These are phyloP conservation scores for Plecotus auritus DNA, from an alignment of 2,113 vertebrate species.

Conservation along the genomic window DNA sequence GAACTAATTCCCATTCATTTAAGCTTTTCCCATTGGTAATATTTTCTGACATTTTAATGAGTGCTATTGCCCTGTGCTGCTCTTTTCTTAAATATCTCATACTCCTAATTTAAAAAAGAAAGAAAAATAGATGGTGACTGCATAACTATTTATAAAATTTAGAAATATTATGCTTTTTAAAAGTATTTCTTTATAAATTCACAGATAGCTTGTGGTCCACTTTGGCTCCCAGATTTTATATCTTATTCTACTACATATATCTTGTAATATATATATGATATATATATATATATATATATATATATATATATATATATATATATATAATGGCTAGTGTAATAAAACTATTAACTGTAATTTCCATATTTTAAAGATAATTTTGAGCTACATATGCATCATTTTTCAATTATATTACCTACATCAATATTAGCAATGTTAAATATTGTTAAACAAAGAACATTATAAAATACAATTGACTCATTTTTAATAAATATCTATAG, in stretches of 20 bases:
- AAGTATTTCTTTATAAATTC: background rate
- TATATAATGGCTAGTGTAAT: background rate
- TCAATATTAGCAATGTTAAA: background rate
- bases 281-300: too few relatives aligned
- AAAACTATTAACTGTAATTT: background rate
- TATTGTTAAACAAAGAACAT: background rate
- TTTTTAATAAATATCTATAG: background rate
- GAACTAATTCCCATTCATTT: conserved; percentile 53
- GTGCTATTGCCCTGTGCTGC: background rate
- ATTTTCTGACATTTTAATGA: conserved; percentile 54
- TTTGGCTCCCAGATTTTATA: background rate
- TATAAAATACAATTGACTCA: background rate
- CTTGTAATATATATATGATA: background rate
- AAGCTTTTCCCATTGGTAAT: conserved; percentile 34
- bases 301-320: background rate
- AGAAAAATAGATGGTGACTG: background rate
- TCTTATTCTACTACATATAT: background rate
- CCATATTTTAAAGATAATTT: background rate
- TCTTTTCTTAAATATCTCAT: conserved; percentile 36
- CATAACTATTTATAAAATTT: background rate
- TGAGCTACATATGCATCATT: background rate
- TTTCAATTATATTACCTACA: background rate
- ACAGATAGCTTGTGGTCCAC: background rate
- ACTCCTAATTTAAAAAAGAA: background rate
- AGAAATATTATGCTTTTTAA: background rate